Percentiles rank a stretch among this genome's conserved stretches.
Conservation (phyloP, 1,140 invertebrate genomes). For the Charaxes varanes region DNA sequence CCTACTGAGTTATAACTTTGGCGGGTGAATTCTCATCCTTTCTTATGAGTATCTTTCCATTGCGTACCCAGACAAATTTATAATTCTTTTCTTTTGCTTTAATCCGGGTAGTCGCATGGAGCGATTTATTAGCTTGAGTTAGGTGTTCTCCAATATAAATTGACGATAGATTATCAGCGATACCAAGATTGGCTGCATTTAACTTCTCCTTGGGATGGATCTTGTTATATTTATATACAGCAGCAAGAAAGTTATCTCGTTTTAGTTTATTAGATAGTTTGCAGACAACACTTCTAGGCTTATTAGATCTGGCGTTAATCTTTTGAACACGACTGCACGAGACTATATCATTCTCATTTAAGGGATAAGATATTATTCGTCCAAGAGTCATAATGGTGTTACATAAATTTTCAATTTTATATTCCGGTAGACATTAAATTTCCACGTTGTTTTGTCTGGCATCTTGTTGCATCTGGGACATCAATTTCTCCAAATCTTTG, state of each 20-base stretch:
- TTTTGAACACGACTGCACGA: no score
- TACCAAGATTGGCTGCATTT: slow-evolving; percentile 6
- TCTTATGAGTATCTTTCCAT: slow-evolving; percentile 18
- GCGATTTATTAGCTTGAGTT: slow-evolving; percentile 14
- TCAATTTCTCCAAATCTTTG: no score
- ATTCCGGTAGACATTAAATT: no score
- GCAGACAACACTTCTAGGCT: no score
- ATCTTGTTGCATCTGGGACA: no score
- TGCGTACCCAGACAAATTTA: slow-evolving; percentile 23
- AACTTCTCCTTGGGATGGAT: slow-evolving; percentile 13
- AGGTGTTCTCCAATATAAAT: slow-evolving; percentile 14
- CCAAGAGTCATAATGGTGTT: no score
- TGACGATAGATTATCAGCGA: slow-evolving; percentile 7
- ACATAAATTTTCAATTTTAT: no score
- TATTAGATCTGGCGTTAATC: no score
- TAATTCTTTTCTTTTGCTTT: slow-evolving; percentile 15
- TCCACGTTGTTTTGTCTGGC: no score
- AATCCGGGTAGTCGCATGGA: slow-evolving; percentile 14
- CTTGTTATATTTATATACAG: slow-evolving; percentile 11
- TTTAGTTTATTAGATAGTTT: slow-evolving; percentile 12
- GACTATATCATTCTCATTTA: no score
- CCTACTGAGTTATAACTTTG: not conserved
- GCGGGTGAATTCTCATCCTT: slow-evolving; percentile 17
- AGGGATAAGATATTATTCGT: no score
- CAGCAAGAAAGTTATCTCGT: slow-evolving; percentile 13